Evolutionary conservation across 2,888 invertebrate genomes (phyloP), one percentile per base, ranked within the genome.

Genomic region (Torymus auratus): DNA sequence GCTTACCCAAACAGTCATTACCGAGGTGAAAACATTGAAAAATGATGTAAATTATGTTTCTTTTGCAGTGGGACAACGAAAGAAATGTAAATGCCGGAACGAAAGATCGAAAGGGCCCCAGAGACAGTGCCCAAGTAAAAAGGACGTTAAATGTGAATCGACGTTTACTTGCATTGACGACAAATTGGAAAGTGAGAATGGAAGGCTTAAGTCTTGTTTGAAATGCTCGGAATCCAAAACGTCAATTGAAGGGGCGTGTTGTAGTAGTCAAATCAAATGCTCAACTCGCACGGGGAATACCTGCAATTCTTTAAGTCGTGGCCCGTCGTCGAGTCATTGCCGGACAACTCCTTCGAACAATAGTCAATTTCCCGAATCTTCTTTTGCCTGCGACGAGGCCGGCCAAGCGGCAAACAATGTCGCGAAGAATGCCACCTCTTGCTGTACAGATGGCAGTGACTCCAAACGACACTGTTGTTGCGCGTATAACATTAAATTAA

Each of bases 101-200:
- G 60, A 60, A 68, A 68, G 75, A 75, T 60, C 23, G 60, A 75
- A 75, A 20, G 56, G 74, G 20, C 74, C 67, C 74, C 20, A 41
- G 74, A 67, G 65, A 13, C 11, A 1, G 2, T 11, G 17, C 7
- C 20, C 2, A 0, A 28, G 14, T 23, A 68, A 61, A 52, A 71
- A 28, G 61, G 53, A 52, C 52, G 4, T 7, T 4, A 41, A 14
- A 17, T 61, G 71, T 71, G 71, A 71, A 61, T 71, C 71, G 52
- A 61, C 73, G 56, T 73, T 56, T 64, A 41, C 61, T 55, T 41
- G 64, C 73, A 55, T 28, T 55, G 73, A 61, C 64, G 72, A 74
- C 65, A 65, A 74, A 74, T 74, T 74, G 58, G 14, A 1, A 15
- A 28, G 64, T 53, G 10, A 13, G 7, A 52, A 55, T 55, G 64